A percentile compares a stretch with the other conserved stretches of the same genome.
Conservation (phyloP, 2,888 invertebrate species). For the Rhogogaster chlorosoma region DNA sequence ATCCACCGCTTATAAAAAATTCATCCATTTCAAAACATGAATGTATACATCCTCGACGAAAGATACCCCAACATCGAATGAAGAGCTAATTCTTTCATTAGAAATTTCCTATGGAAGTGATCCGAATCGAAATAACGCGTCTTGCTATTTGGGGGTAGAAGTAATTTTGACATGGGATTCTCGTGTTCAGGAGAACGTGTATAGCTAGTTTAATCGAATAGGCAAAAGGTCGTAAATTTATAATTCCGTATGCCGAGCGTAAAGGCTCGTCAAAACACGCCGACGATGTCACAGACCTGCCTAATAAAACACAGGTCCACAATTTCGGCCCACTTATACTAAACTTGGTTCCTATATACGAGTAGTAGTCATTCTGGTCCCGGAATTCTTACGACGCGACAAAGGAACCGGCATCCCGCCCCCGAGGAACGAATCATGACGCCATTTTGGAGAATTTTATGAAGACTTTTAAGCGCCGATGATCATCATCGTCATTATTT, state of each 20-base stretch:
- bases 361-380: conserved; percentile 26
- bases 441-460: conserved; percentile 53
- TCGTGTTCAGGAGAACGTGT: neutral
- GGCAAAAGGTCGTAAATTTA: neutral
- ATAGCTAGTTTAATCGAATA: neutral
- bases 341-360: conserved; percentile 34
- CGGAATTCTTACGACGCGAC: conserved; percentile 48
- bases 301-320: conserved; percentile 67
- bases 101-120: neutral
- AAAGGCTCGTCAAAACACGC: conserved; percentile 71
- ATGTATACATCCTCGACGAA: neutral
- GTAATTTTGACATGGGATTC: neutral
- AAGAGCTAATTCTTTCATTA: neutral
- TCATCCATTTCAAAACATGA: neutral
- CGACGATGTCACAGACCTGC: conserved; percentile 67
- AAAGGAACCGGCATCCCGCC: conserved; percentile 48
- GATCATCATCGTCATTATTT: neutral
- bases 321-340: conserved; percentile 22
- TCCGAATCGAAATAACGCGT: neutral
- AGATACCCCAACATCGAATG: neutral
- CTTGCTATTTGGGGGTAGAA: neutral
- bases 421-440: conserved; percentile 28
- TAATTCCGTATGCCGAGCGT: conserved; percentile 71
- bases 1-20: neutral
- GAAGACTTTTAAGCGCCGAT: neutral